Conservation (phyloP, 2,113 vertebrate genomes). For the Gasterosteus nipponicus region DNA sequence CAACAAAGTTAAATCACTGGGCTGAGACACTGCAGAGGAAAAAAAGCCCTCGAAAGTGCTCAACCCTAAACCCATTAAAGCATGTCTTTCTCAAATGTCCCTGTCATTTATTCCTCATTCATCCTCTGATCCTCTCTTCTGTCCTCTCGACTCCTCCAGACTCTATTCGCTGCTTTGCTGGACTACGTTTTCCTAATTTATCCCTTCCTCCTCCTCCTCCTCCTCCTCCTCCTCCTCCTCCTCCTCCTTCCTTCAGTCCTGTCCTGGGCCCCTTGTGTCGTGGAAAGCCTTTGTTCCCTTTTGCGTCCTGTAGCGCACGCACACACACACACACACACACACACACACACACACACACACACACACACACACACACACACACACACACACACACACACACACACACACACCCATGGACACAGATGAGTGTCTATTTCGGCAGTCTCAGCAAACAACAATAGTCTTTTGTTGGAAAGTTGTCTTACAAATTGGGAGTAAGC, state of each 20-base stretch:
- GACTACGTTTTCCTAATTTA: constrained; percentile 59
- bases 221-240: not conserved
- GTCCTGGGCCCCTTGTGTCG: constrained; percentile 70
- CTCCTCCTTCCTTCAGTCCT: not conserved
- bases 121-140: constrained; percentile 65
- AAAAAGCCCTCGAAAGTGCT: constrained; percentile 54
- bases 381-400: constrained; percentile 61
- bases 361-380: constrained; percentile 62
- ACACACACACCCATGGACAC: constrained; percentile 56
- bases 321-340: constrained; percentile 33
- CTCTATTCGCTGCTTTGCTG: constrained; percentile 36
- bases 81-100: constrained; percentile 67
- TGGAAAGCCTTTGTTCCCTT: constrained; percentile 73
- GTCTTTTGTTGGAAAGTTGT: constrained; percentile 50
- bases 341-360: constrained; percentile 33
- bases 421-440: constrained; percentile 58
- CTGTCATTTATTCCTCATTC: constrained; percentile 65
- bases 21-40: constrained; percentile 29
- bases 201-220: constrained; percentile 25
- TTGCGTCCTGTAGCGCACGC: constrained; percentile 47
- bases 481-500: constrained; percentile 17
- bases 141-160: constrained; percentile 54
- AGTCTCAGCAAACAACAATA: constrained; percentile 34
- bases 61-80: constrained; percentile 76
- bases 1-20: constrained; percentile 50